These are phyloP conservation scores for Crenuchus spilurus DNA, from an alignment of 2,797 vertebrate species.

Conservation along the genomic window DNA sequence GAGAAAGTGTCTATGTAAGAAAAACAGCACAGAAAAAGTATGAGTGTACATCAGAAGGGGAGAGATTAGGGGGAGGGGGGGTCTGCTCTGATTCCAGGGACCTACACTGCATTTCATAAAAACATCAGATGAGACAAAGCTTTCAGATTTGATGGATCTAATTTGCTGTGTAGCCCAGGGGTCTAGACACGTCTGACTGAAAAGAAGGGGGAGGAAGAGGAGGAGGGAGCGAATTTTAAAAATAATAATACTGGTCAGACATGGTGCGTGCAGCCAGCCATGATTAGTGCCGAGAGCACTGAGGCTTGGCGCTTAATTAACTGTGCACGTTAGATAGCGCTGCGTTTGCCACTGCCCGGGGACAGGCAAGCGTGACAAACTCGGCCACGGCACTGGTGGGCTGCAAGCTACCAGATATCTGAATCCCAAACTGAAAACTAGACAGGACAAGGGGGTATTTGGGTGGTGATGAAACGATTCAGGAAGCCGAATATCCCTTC, in stretches of 20 bases:
- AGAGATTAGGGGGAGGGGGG: slow-evolving; percentile 39
- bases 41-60: not conserved
- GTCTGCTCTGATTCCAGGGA: slow-evolving; percentile 34
- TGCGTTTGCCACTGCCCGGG: slow-evolving; percentile 32
- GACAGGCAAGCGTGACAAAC: slow-evolving; percentile 34
- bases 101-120: slow-evolving; percentile 20
- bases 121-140: slow-evolving; percentile 37
- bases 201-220: not conserved
- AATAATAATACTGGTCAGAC: slow-evolving; percentile 50
- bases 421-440: slow-evolving; percentile 38
- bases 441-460: slow-evolving; percentile 35
- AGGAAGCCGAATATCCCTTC: slow-evolving; percentile 46
- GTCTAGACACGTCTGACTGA: slow-evolving; percentile 43
- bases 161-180: slow-evolving; percentile 52
- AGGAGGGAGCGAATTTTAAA: not conserved
- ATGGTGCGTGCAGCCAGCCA: slow-evolving; percentile 46
- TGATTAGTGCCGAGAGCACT: slow-evolving; percentile 44
- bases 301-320: slow-evolving; percentile 52
- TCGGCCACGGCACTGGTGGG: slow-evolving; percentile 40
- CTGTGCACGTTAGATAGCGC: slow-evolving; percentile 42
- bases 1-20: not conserved
- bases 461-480: slow-evolving; percentile 32
- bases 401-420: slow-evolving; percentile 36
- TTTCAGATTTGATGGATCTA: slow-evolving; percentile 51
- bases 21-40: too few relatives aligned